These are phyloP conservation scores for Episyrphus balteatus DNA, from an alignment of 1,140 invertebrate genomes.

Conservation along the genomic window DNA sequence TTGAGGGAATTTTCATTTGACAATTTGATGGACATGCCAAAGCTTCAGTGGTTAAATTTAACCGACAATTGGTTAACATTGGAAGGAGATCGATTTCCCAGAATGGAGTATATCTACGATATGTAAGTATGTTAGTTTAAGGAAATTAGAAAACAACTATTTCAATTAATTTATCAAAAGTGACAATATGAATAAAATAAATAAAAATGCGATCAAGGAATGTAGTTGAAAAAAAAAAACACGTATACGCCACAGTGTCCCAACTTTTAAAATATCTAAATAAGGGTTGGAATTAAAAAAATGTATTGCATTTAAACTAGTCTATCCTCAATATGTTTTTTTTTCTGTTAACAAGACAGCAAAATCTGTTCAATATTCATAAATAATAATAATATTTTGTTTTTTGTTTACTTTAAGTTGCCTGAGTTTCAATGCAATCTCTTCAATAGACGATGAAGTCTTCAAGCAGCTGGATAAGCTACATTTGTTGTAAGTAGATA, in stretches of 20 bases:
- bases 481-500: conserved; percentile 39
- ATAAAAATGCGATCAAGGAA: no score
- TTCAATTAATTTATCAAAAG: no score
- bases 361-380: no score
- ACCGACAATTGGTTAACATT: conserved; percentile 40
- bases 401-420: conserved; percentile 29
- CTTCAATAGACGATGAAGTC: conserved; percentile 35
- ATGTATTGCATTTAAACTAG: no score
- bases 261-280: no score
- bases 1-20: conserved; percentile 25
- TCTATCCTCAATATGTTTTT: no score
- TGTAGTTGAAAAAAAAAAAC: no score
- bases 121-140: conserved; percentile 39
- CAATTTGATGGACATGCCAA: conserved; percentile 36
- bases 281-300: no score
- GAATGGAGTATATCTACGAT: conserved; percentile 38
- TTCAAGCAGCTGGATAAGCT: conserved; percentile 38
- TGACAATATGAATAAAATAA: no score
- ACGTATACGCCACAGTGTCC: no score
- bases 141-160: neutral
- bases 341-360: no score
- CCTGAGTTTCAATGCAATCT: conserved; percentile 39
- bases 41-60: conserved; percentile 39
- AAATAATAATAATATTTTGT: no score
- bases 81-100: conserved; percentile 36